Percentiles rank a stretch among this genome's conserved stretches.
Conservation (phyloP, 2,797 vertebrate genomes). For the Bradypodion ventrale region DNA sequence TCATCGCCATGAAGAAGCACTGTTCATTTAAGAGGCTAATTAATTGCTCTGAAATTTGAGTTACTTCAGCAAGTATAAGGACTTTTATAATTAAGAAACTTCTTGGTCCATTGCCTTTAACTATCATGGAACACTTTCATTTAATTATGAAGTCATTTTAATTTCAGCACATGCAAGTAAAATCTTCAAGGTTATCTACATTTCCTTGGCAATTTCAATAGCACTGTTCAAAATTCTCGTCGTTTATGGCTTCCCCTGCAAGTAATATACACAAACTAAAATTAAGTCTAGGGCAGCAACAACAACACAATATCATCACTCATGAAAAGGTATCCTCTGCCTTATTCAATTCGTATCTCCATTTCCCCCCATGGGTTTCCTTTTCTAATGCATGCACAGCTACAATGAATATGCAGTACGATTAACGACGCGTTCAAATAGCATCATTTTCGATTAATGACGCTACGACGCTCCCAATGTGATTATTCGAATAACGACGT, state of each 20-base stretch:
- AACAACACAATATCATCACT: background rate
- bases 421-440: too few species aligned
- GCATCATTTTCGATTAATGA: too few species aligned
- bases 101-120: conserved; percentile 44
- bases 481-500: too few species aligned
- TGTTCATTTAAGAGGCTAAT: conserved; percentile 33
- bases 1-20: conserved; percentile 39
- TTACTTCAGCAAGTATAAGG: conserved; percentile 40
- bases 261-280: background rate
- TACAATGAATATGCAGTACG: background rate
- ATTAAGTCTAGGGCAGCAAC: conserved; percentile 9
- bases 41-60: conserved; percentile 32
- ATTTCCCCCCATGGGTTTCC: background rate
- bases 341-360: background rate
- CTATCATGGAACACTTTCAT: conserved; percentile 32
- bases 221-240: conserved; percentile 16
- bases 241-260: background rate
- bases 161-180: background rate
- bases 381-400: background rate
- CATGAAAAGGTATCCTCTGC: background rate
- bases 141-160: conserved; percentile 40
- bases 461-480: too few species aligned
- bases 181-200: conserved; percentile 21
- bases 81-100: conserved; percentile 36
- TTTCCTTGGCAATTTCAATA: background rate